Base-by-base conservation (phyloP, 1,140 invertebrate species). In the Anastrepha ludens region DNA sequence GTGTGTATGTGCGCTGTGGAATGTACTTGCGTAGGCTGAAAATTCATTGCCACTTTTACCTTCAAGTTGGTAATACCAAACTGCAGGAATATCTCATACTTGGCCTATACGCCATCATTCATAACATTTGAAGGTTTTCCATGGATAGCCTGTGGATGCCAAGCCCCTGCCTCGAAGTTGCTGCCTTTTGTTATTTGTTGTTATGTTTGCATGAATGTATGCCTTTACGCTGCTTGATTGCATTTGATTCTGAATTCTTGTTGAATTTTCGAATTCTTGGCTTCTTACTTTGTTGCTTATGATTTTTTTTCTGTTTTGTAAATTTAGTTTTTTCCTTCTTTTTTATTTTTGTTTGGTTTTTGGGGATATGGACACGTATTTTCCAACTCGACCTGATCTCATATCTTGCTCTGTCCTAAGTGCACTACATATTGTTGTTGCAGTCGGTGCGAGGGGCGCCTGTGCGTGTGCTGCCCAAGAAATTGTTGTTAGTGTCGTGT, bases 71-170 rank as follows among this genome's bases (percentile, higher is more conserved):
- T 39, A 3, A 11, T 41, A 67, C 9, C 11, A 41, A 67, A 67
- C 29, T 29, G 7, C 29, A 67, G 50, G 6, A 55, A 55, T 55
- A 55, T 0, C n/a, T 2, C 13, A 3, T 67, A 41, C 39, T 8
- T 41, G 17, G 20, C 8, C 39, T 1, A 3, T 67, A 39, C 20
- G 9, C 20, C 29, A 67, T 67, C 64, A 67, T 39, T 67, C 29
- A 67, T 67, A 67, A 67, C 64, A 20, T 67, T 67, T 29, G 64
- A 67, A 67, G 29, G 29, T 67, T 67, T n/a, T 29, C 50, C 50
- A 29, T 55, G 6, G 50, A 8, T 2, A 11, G 50, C 50, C 50
- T 67, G 64, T 29, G 20, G 29, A 8, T 39, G 64, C 39, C 20
- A 11, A 67, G 64, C 64, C 20, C 64, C 64, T 67, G 20, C 64